Conservation (phyloP, 2,888 invertebrate species). For the Polymixis flavicincta region DNA sequence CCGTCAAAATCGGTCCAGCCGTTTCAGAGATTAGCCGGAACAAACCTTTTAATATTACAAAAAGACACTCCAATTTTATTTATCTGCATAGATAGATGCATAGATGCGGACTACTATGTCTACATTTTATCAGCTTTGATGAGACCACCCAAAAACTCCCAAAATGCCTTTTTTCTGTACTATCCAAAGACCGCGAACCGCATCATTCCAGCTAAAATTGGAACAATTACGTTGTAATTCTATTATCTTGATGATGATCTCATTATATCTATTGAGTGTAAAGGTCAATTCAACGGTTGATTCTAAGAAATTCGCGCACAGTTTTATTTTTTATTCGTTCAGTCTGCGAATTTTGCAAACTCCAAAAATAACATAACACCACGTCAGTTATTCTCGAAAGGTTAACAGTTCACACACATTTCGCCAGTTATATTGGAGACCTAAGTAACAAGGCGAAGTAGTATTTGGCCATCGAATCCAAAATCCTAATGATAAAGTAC, state of each 20-base stretch:
- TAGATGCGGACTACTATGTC: not conserved
- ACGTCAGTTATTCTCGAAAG: too few relatives aligned
- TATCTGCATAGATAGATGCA: too few relatives aligned
- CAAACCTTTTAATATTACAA: too few relatives aligned
- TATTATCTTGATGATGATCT: slow-evolving; percentile 61
- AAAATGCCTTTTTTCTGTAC: slow-evolving; percentile 10
- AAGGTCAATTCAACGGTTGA: slow-evolving; percentile 55
- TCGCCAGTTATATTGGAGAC: not conserved
- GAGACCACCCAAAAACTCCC: slow-evolving; percentile 15
- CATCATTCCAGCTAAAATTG: slow-evolving; percentile 35
- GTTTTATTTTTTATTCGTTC: slow-evolving; percentile 8
- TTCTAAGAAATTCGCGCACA: slow-evolving; percentile 42
- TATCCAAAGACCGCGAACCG: slow-evolving; percentile 16
- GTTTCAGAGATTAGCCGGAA: too few relatives aligned
- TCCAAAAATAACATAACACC: not conserved
- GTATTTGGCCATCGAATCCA: not conserved
- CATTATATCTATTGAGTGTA: slow-evolving; percentile 52
- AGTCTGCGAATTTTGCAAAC: not conserved
- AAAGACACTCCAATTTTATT: too few relatives aligned
- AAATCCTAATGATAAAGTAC: not conserved
- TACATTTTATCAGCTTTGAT: not conserved
- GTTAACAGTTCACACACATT: not conserved
- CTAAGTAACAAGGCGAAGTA: not conserved
- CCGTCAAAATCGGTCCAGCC: too few relatives aligned
- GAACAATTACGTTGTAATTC: slow-evolving; percentile 50